Evolutionary conservation across 2,797 vertebrate species (phyloP).

Genomic region (Zonotrichia albicollis): DNA sequence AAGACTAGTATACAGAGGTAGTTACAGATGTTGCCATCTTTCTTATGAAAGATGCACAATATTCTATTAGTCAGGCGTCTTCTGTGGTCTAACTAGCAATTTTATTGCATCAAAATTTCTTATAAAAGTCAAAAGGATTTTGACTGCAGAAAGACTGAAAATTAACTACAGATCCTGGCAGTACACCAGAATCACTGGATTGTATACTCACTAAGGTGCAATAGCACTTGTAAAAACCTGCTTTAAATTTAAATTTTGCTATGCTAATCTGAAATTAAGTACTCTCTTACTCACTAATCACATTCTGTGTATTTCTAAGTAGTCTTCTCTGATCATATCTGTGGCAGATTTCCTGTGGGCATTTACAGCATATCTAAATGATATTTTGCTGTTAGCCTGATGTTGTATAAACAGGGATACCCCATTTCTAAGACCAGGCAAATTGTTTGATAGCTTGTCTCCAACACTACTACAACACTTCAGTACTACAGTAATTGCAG

Average conservation of each 20-base stretch:
- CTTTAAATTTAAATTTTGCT: background rate
- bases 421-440: background rate
- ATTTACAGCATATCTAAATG: background rate
- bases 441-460: background rate
- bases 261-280: background rate
- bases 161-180: background rate
- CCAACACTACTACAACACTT: background rate
- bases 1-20: background rate
- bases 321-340: background rate
- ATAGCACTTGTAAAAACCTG: background rate
- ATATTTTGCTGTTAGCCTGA: rapidly evolving
- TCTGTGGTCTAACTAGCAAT: background rate
- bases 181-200: background rate
- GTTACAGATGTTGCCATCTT: background rate
- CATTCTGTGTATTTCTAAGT: background rate
- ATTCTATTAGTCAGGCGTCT: background rate
- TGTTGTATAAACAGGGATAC: background rate
- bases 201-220: background rate
- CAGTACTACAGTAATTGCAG: background rate
- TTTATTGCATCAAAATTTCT: background rate
- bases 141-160: background rate
- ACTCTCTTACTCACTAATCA: background rate
- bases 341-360: background rate
- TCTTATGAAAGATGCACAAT: background rate
- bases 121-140: background rate